A percentile compares a stretch with the other conserved stretches of the same genome.
These are phyloP conservation scores for Hyperoplus immaculatus DNA, from an alignment of 2,797 vertebrate genomes.

Conservation along the genomic window DNA sequence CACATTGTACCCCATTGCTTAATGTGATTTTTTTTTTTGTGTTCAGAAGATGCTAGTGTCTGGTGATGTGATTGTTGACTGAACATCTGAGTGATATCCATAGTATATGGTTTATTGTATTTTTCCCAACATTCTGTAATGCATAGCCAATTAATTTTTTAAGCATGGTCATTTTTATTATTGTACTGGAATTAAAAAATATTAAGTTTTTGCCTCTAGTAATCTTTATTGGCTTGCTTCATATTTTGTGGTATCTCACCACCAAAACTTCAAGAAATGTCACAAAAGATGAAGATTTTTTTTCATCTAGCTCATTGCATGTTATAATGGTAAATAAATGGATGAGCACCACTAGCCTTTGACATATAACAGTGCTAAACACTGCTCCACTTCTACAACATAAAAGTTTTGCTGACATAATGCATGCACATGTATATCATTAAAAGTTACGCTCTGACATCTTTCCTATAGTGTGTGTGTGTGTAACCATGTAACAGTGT, in stretches of 20 bases:
- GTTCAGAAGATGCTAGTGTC: slow-evolving; percentile 12
- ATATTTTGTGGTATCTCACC: not conserved
- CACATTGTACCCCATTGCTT: not conserved
- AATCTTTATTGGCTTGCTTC: not conserved
- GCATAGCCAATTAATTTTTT: not conserved
- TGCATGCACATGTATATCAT: not conserved
- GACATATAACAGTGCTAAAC: too few relatives aligned
- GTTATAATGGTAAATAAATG: not conserved
- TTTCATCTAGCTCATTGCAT: not conserved
- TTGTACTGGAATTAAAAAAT: slow-evolving; percentile 35
- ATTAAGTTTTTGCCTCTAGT: not conserved
- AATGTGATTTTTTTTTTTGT: slow-evolving; percentile 43
- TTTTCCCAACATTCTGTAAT: slow-evolving; percentile 1
- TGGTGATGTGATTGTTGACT: slow-evolving; percentile 30
- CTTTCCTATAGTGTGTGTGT: too few relatives aligned
- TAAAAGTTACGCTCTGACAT: too few relatives aligned
- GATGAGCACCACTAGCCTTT: not conserved
- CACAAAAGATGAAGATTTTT: not conserved
- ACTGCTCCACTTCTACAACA: not conserved
- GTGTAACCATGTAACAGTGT: too few relatives aligned
- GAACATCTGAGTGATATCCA: slow-evolving; percentile 11
- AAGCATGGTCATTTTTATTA: not conserved
- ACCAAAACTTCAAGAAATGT: not conserved
- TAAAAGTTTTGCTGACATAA: not conserved
- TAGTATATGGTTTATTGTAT: not conserved